Evolutionary conservation across 2,797 vertebrate genomes (phyloP), one percentile per base, ranked within the genome.

Genomic region (Sebastes trivittatus): DNA sequence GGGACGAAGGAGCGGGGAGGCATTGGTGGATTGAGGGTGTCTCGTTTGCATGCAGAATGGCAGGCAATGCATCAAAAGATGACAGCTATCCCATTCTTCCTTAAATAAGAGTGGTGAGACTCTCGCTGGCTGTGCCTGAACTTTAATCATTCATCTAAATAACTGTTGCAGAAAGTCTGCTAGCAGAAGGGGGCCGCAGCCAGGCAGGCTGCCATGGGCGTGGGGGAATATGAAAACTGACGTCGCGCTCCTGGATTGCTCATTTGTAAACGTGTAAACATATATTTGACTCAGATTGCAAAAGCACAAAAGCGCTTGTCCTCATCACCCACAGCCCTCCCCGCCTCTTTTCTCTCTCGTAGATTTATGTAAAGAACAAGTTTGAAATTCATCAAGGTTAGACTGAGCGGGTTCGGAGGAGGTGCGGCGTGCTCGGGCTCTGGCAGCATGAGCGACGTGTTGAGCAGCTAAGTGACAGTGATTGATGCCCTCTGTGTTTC

Each of bases 81-180:
- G 96, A 95, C 96, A 95, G 94, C 89, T 88, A 89, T 83, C 87
- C 93, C 92, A 93, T 96, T 96, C 94, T 93, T 92, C 90, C 91
- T 93, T 94, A 95, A 96, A 95, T 92, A 95, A 95, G 93, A 95
- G 92, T 83, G 75, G 90, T 88, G 93, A 88, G 94, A 92, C 90
- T 94, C 90, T 89, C 80, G 90, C 92, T 91, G 89, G 94, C 92
- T 88, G 89, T 78, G 93, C 90, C 91, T 93, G 93, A 95, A 95
- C 94, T 96, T 96, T 95, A 96, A 96, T 96, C 96, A 96, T 96
- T 95, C 94, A 94, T 95, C 95, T 96, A 95, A 95, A 96, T 95
- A 96, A 96, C 90, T 94, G 91, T 89, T 90, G 91, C 93, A 93
- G 88, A 84, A 49, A 93, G 90, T 92, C 87, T 85, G 81, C 84